A percentile compares a stretch with the other conserved stretches of the same genome.
These are phyloP conservation scores for Melipona beecheii DNA, from an alignment of 2,888 invertebrate species.

Conservation along the genomic window DNA sequence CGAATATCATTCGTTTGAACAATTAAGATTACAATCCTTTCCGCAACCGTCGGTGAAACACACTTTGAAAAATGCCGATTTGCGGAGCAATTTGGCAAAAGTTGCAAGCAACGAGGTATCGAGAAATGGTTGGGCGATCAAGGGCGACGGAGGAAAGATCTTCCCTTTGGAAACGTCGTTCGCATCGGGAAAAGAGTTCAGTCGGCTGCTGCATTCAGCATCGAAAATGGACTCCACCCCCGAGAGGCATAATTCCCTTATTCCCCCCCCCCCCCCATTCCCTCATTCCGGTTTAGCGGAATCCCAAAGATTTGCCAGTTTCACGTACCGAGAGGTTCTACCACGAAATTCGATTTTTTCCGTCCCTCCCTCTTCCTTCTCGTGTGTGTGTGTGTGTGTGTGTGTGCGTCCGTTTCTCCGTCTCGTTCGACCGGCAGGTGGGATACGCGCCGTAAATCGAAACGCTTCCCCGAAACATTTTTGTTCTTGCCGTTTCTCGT, in stretches of 20 bases:
- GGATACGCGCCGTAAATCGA: constrained; percentile 49
- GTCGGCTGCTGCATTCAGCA: constrained; percentile 32
- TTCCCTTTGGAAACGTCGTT: background rate
- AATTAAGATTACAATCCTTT: no score
- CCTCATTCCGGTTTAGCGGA: constrained; percentile 63
- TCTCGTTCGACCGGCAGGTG: constrained; percentile 34
- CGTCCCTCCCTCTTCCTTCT: constrained; percentile 20
- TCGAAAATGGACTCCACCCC: constrained; percentile 42
- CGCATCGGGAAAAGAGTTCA: constrained; percentile 4
- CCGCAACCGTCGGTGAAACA: no score
- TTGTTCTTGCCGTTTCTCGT: background rate
- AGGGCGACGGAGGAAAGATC: no score
- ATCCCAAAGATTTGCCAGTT: constrained; percentile 73
- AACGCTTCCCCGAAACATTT: constrained; percentile 43
- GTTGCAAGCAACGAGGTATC: background rate
- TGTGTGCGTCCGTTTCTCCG: no score
- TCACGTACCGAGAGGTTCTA: constrained; percentile 58
- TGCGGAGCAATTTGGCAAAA: background rate
- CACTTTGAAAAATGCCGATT: background rate
- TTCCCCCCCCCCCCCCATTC: constrained; percentile 46
- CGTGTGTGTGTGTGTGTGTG: background rate
- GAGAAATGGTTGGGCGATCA: background rate
- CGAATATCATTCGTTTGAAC: no score
- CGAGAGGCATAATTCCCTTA: constrained; percentile 63
- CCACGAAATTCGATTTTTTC: constrained; percentile 55